phyloP scores from a whole-genome alignment of 1,140 invertebrate genomes.

The Saxidomus purpurata region DNA sequence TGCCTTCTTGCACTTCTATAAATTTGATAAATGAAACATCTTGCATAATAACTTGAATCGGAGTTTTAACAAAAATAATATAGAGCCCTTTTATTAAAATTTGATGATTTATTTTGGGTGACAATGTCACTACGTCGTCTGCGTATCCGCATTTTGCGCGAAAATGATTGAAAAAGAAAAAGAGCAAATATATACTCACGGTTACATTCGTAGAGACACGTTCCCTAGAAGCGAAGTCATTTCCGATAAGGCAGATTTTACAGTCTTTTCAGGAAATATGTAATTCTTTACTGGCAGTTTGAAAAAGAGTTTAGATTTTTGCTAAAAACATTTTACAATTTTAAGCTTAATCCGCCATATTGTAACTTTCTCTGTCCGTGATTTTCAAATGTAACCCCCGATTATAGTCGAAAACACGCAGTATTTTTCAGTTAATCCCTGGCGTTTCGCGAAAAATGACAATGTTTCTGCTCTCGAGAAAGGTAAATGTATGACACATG shows the following conservation, averaged over 20 bases:
- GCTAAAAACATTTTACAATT: not conserved
- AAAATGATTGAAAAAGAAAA: not conserved
- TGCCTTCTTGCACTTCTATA: not conserved
- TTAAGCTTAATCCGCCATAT: constrained; percentile 38
- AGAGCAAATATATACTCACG: not conserved
- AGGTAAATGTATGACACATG: constrained; percentile 30
- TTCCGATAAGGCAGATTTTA: not conserved
- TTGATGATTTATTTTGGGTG: too few relatives aligned
- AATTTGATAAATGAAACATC: not conserved
- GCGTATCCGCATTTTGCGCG: too few relatives aligned
- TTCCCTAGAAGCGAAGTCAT: not conserved
- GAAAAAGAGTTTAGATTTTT: not conserved
- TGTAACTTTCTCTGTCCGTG: constrained; percentile 20
- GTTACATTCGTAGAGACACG: not conserved
- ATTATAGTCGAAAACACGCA: constrained; percentile 2
- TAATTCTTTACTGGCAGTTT: not conserved
- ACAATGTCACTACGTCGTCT: too few relatives aligned
- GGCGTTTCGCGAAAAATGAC: constrained; percentile 39
- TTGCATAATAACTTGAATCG: not conserved
- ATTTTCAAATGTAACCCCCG: constrained; percentile 37
- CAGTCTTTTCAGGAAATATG: too few relatives aligned
- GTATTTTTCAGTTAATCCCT: constrained; percentile 6
- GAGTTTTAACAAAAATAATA: too few relatives aligned
- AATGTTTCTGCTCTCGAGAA: not conserved
- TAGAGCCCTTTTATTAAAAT: too few relatives aligned